Base-by-base conservation (phyloP, 1,140 invertebrate species). In the Drosophila kurseongensis region DNA sequence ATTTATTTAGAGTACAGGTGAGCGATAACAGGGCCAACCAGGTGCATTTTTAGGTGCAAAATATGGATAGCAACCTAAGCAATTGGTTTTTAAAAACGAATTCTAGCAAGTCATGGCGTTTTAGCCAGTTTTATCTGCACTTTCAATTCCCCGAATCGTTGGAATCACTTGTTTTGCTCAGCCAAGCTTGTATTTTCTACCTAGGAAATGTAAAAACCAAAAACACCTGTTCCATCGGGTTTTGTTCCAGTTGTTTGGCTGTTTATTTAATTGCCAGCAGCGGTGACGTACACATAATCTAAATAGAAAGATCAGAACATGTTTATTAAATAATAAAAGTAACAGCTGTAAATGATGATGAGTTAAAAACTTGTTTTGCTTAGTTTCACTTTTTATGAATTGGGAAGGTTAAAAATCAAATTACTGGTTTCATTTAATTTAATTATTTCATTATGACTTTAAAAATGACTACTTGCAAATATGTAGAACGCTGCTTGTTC, bases 11-110 rank as follows among this genome's bases (percentile, higher is more conserved):
- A 63, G 60, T 40, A 18, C 23, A 12, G 36, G 27, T 14, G 38
- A 8, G 55, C 55, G 60, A 63, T 63, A 63, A 60, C 27, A 27
- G 13, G 13, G 36, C 13, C 36, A 12, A 35, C 16, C 10, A 23
- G 48, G 58, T 54, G 58, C 58, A 60, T 36, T 52, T 40, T 29
- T 16, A 16, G 58, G 58, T 55, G 48, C 32, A 29, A 56, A 61
- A 10, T 40, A 1, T 29, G 36, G 27, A 40, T 38, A 13, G 16
- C 16, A 13, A 23, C 12, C 12, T 6, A 7, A 38, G 14, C 9
- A 38, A 23, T 57, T 41, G 2, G 54, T 32, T 13, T 57, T 32
- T 0, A 18, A 40, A 16, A 40, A 18, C 14, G 3, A 40, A n/a
- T 41, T 58, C 4, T 1, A 16, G 9, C 7, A 4, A 32, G 45